Evolutionary conservation across 2,113 vertebrate species (phyloP).

Genomic region (Ancistrus triradiatus): DNA sequence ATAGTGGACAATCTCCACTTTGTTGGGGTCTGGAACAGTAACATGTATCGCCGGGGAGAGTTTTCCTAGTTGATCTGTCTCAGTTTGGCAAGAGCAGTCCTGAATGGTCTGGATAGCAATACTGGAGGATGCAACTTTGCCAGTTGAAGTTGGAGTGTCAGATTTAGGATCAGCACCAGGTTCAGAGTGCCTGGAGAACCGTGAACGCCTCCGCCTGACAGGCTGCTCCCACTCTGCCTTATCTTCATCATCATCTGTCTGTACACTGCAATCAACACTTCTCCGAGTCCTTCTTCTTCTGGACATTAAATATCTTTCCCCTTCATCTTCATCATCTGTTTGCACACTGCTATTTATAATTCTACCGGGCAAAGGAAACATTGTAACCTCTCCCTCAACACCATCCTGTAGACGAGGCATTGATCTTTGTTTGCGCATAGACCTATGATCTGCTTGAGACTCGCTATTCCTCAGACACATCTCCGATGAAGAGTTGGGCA

Average conservation of each 20-base stretch:
- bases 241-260: conserved; percentile 95
- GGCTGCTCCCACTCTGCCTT: conserved; percentile 89
- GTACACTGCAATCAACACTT: conserved; percentile 90
- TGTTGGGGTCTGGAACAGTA: conserved; percentile 82
- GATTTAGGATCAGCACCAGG: conserved; percentile 73
- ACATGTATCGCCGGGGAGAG: conserved; percentile 91
- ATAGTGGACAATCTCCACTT: conserved; percentile 90
- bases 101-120: conserved; percentile 92
- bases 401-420: conserved; percentile 87
- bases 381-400: conserved; percentile 68
- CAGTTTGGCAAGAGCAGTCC: conserved; percentile 84
- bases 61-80: conserved; percentile 74
- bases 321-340: conserved; percentile 91
- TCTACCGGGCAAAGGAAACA: conserved; percentile 75
- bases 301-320: conserved; percentile 82
- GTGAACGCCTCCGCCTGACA: conserved; percentile 81
- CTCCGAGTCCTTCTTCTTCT: conserved; percentile 79
- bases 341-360: conserved; percentile 90
- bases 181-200: conserved; percentile 82
- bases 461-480: conserved; percentile 84
- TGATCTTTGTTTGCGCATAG: conserved; percentile 91
- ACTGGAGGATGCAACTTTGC: conserved; percentile 75
- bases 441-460: conserved; percentile 74
- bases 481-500: conserved; percentile 87
- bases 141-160: conserved; percentile 57